These are phyloP conservation scores for Taenioides sp. DNA, from an alignment of 2,797 vertebrate species.

Conservation along the genomic window DNA sequence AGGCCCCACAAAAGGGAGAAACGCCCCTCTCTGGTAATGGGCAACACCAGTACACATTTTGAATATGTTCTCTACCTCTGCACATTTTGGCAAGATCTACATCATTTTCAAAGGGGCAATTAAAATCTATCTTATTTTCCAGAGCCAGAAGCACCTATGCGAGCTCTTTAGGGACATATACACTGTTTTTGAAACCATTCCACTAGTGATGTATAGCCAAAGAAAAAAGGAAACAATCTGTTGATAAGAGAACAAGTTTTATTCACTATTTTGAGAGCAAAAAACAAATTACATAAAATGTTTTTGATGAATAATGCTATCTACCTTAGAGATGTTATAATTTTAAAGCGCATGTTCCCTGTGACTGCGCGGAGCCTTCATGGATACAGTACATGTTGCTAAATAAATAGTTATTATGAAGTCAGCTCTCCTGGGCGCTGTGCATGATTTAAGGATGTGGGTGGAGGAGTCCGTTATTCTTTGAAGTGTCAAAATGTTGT, in stretches of 20 bases:
- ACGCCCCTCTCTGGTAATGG: too few species aligned
- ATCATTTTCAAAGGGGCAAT: neutral
- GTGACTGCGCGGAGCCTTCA: constrained; percentile 14
- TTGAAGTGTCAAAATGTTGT: constrained; percentile 36
- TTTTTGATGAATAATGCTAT: too few species aligned
- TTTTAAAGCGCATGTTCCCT: neutral
- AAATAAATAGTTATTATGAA: constrained; percentile 24
- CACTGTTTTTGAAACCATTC: neutral
- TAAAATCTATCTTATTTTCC: neutral
- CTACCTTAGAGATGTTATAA: neutral
- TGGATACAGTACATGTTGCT: constrained; percentile 26
- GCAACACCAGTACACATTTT: too few species aligned
- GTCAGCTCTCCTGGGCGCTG: constrained; percentile 17
- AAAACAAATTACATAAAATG: too few species aligned
- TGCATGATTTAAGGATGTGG: constrained; percentile 26
- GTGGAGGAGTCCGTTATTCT: constrained; percentile 18
- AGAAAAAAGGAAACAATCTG: neutral
- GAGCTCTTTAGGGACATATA: neutral
- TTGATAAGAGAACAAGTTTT: neutral
- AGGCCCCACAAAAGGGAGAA: too few species aligned
- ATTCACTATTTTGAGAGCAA: neutral
- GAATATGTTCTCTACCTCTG: neutral
- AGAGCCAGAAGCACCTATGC: neutral
- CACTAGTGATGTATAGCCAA: neutral
- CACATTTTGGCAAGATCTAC: neutral